Percentiles rank a stretch among this genome's conserved stretches.
These are phyloP conservation scores for Notospermus geniculatus DNA, from an alignment of 1,140 invertebrate species.

Conservation along the genomic window DNA sequence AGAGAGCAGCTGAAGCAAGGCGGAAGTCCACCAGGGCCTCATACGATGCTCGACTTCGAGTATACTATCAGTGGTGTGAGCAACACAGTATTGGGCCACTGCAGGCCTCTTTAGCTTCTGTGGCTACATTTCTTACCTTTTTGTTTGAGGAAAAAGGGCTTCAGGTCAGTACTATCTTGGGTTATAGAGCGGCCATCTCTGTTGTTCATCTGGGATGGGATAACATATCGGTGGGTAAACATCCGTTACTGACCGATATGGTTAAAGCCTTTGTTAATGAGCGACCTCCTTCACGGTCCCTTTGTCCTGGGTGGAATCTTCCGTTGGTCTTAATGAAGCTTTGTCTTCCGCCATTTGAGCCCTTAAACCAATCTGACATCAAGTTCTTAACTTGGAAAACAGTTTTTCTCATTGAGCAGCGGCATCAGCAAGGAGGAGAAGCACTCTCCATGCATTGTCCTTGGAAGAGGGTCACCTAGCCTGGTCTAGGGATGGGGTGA, in stretches of 20 bases:
- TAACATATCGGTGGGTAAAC: neutral
- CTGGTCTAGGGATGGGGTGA: too few relatives aligned
- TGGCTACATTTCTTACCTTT: neutral
- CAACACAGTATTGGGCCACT: too few relatives aligned
- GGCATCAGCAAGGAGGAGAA: too few relatives aligned
- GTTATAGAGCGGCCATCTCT: neutral
- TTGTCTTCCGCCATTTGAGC: slow-evolving; percentile 14
- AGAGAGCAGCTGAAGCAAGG: too few relatives aligned
- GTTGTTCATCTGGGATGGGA: slow-evolving; percentile 5
- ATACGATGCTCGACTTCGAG: too few relatives aligned
- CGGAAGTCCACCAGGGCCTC: too few relatives aligned
- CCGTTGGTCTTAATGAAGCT: slow-evolving; percentile 19
- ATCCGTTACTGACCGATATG: neutral
- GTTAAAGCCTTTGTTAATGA: neutral
- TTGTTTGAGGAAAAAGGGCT: slow-evolving; percentile 4
- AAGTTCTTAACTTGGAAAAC: slow-evolving; percentile 13
- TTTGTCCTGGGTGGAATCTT: neutral
- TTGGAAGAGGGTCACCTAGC: too few relatives aligned
- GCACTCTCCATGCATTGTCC: too few relatives aligned
- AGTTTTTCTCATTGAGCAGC: neutral
- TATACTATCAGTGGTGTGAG: too few relatives aligned
- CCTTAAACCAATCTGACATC: neutral
- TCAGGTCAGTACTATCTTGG: neutral
- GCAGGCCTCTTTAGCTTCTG: too few relatives aligned
- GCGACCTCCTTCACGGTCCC: neutral